Evolutionary conservation across 1,140 invertebrate species (phyloP).

Genomic region (Schlechtendalia chinensis): DNA sequence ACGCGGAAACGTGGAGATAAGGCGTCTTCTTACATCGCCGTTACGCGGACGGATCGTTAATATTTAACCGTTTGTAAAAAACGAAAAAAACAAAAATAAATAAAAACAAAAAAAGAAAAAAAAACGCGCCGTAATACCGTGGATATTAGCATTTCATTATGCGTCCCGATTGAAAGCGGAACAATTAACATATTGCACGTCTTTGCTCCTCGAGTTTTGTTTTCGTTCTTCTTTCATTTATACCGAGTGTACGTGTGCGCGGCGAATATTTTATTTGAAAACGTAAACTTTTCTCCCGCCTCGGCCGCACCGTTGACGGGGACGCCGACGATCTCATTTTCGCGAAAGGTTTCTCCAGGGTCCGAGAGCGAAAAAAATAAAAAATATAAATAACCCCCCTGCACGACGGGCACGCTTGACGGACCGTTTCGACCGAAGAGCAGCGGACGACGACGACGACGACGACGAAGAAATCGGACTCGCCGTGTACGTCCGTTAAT

Average conservation of each 20-base stretch:
- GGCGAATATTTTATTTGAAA: constrained; percentile 43
- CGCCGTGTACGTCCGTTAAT: neutral
- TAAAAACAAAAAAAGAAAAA: no score
- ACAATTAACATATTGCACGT: constrained; percentile 44
- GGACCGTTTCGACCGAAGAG: constrained; percentile 21
- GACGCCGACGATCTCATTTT: constrained; percentile 36
- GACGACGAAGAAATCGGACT: neutral
- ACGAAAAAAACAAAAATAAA: neutral
- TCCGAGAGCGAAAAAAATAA: no score
- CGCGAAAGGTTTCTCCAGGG: constrained; percentile 2
- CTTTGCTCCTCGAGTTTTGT: neutral
- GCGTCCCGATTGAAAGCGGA: constrained; percentile 42
- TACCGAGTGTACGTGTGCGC: neutral
- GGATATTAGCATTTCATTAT: constrained; percentile 47
- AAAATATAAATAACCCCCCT: neutral
- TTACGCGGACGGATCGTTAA: constrained; percentile 16
- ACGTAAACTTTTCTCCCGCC: constrained; percentile 32
- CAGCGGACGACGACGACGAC: no score
- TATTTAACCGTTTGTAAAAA: constrained; percentile 32
- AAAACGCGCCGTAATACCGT: constrained; percentile 11
- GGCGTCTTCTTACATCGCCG: neutral
- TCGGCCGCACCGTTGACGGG: constrained; percentile 24
- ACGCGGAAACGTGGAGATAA: neutral
- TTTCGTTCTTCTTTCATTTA: constrained; percentile 22
- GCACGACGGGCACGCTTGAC: no score